Base-by-base conservation (phyloP, 2,888 invertebrate species). In the Andrena marginata region DNA sequence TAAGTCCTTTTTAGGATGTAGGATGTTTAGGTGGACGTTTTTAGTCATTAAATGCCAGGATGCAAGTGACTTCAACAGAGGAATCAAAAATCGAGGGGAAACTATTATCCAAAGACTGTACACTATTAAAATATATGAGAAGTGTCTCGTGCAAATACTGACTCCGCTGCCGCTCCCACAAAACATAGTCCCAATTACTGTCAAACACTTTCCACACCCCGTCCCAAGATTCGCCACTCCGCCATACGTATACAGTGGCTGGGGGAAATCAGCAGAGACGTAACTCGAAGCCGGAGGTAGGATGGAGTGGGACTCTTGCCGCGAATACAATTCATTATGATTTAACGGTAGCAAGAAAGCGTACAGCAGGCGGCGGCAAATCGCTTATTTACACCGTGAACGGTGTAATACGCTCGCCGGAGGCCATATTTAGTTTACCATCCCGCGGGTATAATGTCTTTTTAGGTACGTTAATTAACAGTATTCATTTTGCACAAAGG, bases 401-500 rank as follows among this genome's bases (percentile, higher is more conserved):
- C 87, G 87, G 85, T 89, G 86, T 89, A 91, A 91, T 91, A 90
- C 89, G 90, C 89, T 88, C 84, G 87, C 87, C 85, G 85, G 86
- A 87, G 90, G 90, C 90, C 87, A 90, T 91, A 92, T 92, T 92
- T 91, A 92, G 90, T 90, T 90, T 87, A 89, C 87, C 87, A 80
- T 69, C 82, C 87, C 86, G 79, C 83, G 82, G 87, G 89, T 94
- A 94, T 95, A 94, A 95, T 95, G 95, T 95, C 95, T 95, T 95
- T 93, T 95, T 95, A 95, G 93, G 94, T 94, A 94, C 94, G 94
- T 95, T 95, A 95, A 95, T 95, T 95, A 95, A 95, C 95, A 94
- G 95, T 95, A 95, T 95, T 95, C 95, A 95, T 95, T 95, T 95
- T 95, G 94, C 94, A 95, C 95, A 95, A 95, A 95, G 95, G 95